Evolutionary conservation across 2,888 invertebrate species (phyloP), one percentile per base, ranked within the genome.

Genomic region (Gibbula magus): DNA sequence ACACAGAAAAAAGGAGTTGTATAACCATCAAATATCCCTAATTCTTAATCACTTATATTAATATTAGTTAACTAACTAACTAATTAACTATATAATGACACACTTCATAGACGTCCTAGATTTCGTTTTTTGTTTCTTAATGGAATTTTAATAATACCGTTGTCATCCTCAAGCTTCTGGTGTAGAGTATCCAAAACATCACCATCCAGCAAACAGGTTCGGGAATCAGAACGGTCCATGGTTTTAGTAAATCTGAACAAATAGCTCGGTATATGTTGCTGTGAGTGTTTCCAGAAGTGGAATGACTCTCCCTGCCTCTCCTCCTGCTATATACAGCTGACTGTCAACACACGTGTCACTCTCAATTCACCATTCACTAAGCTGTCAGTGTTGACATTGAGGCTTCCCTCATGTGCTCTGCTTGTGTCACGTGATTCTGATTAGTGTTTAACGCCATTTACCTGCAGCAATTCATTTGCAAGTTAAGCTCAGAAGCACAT

Each of bases 371-470:
- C 5, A 13, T 45, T 45, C 5, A 1, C 4, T 45, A 10, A 10
- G 45, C 45, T 45, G 45, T 45, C 10, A 61, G 18, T 61, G 61
- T 61, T 61, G 61, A 61, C 61, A 61, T 29, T 20, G 22, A 61
- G 61, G 61, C 61, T 61, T 61, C 61, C 61, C 29, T 61, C 61
- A 61, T 25, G 61, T 25, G 61, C 61, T 61, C 22, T 61, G 61
- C 61, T 61, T 25, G 25, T 25, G 61, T 29, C 61, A 61, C 61
- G 61, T 61, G 61, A 20, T n/a, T 61, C 61, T 29, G 25, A 45
- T 45, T 45, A 45, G 45, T 45, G 45, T 45, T 35, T 3, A 35
- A 35, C 7, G 7, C 7, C 35, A 35, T 7, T 35, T 10, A 10
- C 45, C 45, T 45, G 13, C 45, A 45, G 45, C 45, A 45, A 8